Percentiles rank a stretch among this genome's conserved stretches.
phyloP scores from a whole-genome alignment of 2,797 vertebrate genomes.

The Sebastes taczanowskii region DNA sequence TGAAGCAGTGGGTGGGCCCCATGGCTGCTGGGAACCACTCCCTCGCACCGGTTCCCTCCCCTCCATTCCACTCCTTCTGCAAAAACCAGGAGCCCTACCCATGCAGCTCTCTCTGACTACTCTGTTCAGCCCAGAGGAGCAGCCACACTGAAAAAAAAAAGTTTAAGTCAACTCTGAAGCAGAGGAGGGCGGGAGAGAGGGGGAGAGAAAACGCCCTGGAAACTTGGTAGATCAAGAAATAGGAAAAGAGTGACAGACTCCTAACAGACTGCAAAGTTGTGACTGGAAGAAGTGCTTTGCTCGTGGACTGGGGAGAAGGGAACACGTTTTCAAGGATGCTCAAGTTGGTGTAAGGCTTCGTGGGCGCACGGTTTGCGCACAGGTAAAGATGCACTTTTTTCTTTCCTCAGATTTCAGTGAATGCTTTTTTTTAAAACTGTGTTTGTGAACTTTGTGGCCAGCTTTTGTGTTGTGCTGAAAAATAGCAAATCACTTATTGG shows the following conservation, averaged over 20 bases:
- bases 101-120: conserved; percentile 70
- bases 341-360: conserved; percentile 76
- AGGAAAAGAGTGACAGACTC: conserved; percentile 69
- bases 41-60: conserved; percentile 72
- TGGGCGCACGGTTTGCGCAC: conserved; percentile 71
- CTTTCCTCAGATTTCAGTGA: neutral
- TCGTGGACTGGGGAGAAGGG: conserved; percentile 71
- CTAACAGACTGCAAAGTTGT: conserved; percentile 64
- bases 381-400: conserved; percentile 71
- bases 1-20: conserved; percentile 79
- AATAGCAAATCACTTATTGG: neutral
- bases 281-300: conserved; percentile 67
- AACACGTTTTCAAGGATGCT: conserved; percentile 82
- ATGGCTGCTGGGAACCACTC: conserved; percentile 74
- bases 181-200: conserved; percentile 56
- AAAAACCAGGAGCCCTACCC: conserved; percentile 79
- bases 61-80: conserved; percentile 73
- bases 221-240: conserved; percentile 71
- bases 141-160: conserved; percentile 72
- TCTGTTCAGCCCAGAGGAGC: conserved; percentile 82
- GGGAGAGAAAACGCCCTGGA: conserved; percentile 74
- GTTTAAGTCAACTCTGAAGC: conserved; percentile 64
- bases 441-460: conserved; percentile 6
- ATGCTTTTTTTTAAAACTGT: neutral
- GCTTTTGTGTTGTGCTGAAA: neutral